phyloP scores from a whole-genome alignment of 2,797 vertebrate genomes.

The Apogon hyalosoma region DNA sequence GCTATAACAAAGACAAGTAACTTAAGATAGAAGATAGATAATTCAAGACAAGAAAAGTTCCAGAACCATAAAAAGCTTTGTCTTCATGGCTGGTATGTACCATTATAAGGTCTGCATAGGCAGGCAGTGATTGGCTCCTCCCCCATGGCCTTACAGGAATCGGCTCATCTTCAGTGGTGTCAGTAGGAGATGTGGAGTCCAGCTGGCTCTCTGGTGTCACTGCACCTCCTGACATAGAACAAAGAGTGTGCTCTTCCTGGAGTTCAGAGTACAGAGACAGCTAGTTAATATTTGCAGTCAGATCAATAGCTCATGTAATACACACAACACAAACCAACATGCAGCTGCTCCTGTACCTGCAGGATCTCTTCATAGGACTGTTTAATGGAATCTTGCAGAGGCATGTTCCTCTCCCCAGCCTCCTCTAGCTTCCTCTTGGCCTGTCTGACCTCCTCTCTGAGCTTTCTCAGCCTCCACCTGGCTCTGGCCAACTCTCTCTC shows the following conservation, averaged over 20 bases:
- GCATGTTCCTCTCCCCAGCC: conserved; percentile 71
- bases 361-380: conserved; percentile 82
- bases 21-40: no score
- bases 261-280: background rate
- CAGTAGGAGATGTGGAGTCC: conserved; percentile 71
- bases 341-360: conserved; percentile 52
- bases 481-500: conserved; percentile 90
- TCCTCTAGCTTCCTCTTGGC: conserved; percentile 75
- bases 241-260: conserved; percentile 75
- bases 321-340: background rate
- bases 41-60: no score
- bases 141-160: conserved; percentile 78
- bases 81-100: no score
- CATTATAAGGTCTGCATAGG: conserved; percentile 80
- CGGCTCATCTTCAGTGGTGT: conserved; percentile 74
- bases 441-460: conserved; percentile 89
- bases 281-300: no score
- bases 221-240: conserved; percentile 70
- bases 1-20: no score
- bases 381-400: conserved; percentile 77
- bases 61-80: no score
- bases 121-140: conserved; percentile 79
- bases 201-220: conserved; percentile 76
- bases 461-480: conserved; percentile 87
- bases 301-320: no score